phyloP scores from a whole-genome alignment of 2,797 vertebrate genomes.

The Anguilla pacifica region DNA sequence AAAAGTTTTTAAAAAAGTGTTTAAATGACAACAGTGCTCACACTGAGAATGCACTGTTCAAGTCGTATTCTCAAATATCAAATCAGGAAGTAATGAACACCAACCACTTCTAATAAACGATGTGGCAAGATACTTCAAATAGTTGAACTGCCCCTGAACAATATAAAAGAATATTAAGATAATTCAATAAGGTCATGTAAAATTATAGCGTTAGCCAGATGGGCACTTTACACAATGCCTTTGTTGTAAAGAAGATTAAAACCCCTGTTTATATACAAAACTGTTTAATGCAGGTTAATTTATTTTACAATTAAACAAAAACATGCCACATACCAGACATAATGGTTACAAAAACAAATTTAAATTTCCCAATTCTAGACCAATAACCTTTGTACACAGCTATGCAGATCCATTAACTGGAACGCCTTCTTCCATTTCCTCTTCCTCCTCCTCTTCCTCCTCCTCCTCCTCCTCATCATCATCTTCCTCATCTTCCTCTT shows the following conservation, averaged over 20 bases:
- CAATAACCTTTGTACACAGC: neutral
- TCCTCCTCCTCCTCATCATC: slow-evolving; percentile 49
- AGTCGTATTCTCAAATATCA: too few species aligned
- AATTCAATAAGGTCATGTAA: neutral
- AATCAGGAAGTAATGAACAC: too few species aligned
- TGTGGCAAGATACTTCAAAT: too few species aligned
- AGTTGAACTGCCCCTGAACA: neutral
- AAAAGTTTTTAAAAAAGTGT: too few species aligned
- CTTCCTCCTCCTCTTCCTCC: slow-evolving; percentile 25
- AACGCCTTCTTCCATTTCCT: slow-evolving; percentile 32
- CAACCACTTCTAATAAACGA: too few species aligned
- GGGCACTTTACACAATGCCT: neutral
- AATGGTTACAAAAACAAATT: neutral
- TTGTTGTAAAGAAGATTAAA: neutral
- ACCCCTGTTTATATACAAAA: slow-evolving; percentile 27
- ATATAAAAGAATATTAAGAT: slow-evolving; percentile 19
- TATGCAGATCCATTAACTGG: slow-evolving; percentile 28
- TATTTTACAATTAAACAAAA: slow-evolving; percentile 34
- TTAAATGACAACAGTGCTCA: too few species aligned
- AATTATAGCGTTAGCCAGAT: neutral
- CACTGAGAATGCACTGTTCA: too few species aligned
- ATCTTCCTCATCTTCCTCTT: slow-evolving; percentile 35
- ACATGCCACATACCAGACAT: neutral
- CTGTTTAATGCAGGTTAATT: slow-evolving; percentile 26
- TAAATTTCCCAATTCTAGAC: neutral